Evolutionary conservation across 1,140 invertebrate species (phyloP).

Genomic region (Drosophila lacteicornis): DNA sequence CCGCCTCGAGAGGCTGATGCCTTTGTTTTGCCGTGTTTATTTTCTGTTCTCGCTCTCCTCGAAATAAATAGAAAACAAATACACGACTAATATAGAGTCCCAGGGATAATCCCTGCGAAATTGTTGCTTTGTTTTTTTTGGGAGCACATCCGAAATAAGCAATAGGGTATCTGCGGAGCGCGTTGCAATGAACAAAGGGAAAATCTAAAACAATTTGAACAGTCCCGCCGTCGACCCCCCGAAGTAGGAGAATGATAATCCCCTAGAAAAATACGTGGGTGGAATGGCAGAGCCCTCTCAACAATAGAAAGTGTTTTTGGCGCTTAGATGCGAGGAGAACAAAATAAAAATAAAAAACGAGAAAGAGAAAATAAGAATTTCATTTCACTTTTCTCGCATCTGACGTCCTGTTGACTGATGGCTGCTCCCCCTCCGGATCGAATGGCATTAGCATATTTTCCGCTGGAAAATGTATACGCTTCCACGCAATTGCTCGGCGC

Average conservation of each 20-base stretch:
- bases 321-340: slow-evolving; percentile 34
- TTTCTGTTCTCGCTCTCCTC: slow-evolving; percentile 6
- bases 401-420: slow-evolving; percentile 59
- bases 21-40: slow-evolving; percentile 39
- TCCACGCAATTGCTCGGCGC: slow-evolving; percentile 73
- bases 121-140: slow-evolving; percentile 26
- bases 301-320: slow-evolving; percentile 74
- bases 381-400: slow-evolving; percentile 64
- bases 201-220: slow-evolving; percentile 67
- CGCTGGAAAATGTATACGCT: slow-evolving; percentile 55
- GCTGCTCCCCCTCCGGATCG: slow-evolving; percentile 29
- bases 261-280: slow-evolving; percentile 51
- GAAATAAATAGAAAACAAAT: slow-evolving; percentile 59
- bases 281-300: slow-evolving; percentile 13
- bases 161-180: slow-evolving; percentile 39
- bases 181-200: slow-evolving; percentile 48
- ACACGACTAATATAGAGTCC: slow-evolving; percentile 49
- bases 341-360: slow-evolving; percentile 17
- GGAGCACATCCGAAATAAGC: slow-evolving; percentile 45
- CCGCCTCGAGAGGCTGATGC: slow-evolving; percentile 36
- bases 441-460: slow-evolving; percentile 71
- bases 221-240: background rate
- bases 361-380: slow-evolving; percentile 59
- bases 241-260: slow-evolving; percentile 56
- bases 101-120: slow-evolving; percentile 66